Evolutionary conservation across 30 jellyfish, hydroid and myxozoan genomes (phyloP).

Genomic region (Hydractinia symbiolongicarpus): DNA sequence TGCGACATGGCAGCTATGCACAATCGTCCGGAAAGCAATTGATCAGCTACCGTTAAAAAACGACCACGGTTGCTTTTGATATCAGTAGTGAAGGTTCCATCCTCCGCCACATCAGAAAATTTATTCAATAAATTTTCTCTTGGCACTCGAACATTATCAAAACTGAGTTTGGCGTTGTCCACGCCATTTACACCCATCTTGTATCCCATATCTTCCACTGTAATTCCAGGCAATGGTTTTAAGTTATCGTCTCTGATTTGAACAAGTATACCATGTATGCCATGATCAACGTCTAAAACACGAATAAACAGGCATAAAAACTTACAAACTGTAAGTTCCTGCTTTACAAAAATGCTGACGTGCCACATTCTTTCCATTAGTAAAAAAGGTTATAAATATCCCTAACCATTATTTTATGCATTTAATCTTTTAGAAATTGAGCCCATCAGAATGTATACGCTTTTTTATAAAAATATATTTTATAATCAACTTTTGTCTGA

Average conservation of each 20-base stretch:
- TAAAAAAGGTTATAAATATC: too few species aligned
- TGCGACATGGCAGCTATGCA: constrained; percentile 87
- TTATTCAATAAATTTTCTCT: constrained; percentile 61
- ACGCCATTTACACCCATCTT: constrained; percentile 94
- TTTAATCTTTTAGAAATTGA: too few species aligned
- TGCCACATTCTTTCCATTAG: too few species aligned
- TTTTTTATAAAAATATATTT: too few species aligned
- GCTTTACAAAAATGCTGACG: too few species aligned
- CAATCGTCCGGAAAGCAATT: constrained; percentile 78
- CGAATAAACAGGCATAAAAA: neutral
- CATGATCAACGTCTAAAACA: constrained; percentile 41
- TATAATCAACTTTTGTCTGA: too few species aligned
- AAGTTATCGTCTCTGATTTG: constrained; percentile 71
- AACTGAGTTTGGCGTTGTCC: constrained; percentile 85
- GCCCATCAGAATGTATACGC: too few species aligned
- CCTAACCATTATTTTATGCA: too few species aligned
- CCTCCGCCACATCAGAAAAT: constrained; percentile 72
- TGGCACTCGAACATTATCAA: constrained; percentile 88
- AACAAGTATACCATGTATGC: constrained; percentile 84
- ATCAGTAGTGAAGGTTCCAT: constrained; percentile 67
- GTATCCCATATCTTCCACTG: constrained; percentile 91
- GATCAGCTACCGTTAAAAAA: constrained; percentile 74
- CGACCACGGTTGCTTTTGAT: constrained; percentile 79
- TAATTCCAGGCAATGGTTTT: constrained; percentile 86
- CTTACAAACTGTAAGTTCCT: too few species aligned